A percentile compares a stretch with the other conserved stretches of the same genome.
Conservation (phyloP, 2,888 invertebrate genomes). For the Drosophila stalkeri region DNA sequence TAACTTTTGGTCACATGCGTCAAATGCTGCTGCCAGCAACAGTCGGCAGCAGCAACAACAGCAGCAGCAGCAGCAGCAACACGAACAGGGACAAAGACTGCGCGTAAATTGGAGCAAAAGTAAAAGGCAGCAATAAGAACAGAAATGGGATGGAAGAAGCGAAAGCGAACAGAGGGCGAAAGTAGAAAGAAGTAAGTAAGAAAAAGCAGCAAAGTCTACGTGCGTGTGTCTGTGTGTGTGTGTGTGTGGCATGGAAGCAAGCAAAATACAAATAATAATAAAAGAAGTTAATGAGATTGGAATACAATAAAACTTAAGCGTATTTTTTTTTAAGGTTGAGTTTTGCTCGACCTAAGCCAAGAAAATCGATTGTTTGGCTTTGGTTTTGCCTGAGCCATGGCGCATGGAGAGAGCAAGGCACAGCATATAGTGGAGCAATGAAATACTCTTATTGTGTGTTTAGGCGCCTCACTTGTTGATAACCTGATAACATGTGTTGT, state of each 20-base stretch:
- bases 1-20: slow-evolving; percentile 41
- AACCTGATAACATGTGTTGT: background rate
- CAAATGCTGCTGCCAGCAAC: slow-evolving; percentile 36
- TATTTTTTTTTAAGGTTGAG: slow-evolving; percentile 73
- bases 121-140: slow-evolving; percentile 22
- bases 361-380: slow-evolving; percentile 68
- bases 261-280: slow-evolving; percentile 76
- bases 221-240: background rate
- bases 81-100: slow-evolving; percentile 34
- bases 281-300: slow-evolving; percentile 77
- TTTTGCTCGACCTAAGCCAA: slow-evolving; percentile 64
- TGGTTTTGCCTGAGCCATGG: slow-evolving; percentile 7
- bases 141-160: slow-evolving; percentile 6
- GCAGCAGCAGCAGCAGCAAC: slow-evolving; percentile 28
- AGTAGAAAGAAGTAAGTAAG: background rate
- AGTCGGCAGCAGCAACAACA: slow-evolving; percentile 8
- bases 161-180: background rate
- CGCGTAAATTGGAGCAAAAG: slow-evolving; percentile 48
- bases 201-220: background rate
- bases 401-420: background rate
- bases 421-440: background rate
- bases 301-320: slow-evolving; percentile 79
- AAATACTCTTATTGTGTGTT: slow-evolving; percentile 10
- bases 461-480: slow-evolving; percentile 35
- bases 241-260: slow-evolving; percentile 21